Percentiles rank a stretch among this genome's conserved stretches.
Evolutionary conservation across 2,113 vertebrate species (phyloP).

Genomic region (Psittacara wagleri): DNA sequence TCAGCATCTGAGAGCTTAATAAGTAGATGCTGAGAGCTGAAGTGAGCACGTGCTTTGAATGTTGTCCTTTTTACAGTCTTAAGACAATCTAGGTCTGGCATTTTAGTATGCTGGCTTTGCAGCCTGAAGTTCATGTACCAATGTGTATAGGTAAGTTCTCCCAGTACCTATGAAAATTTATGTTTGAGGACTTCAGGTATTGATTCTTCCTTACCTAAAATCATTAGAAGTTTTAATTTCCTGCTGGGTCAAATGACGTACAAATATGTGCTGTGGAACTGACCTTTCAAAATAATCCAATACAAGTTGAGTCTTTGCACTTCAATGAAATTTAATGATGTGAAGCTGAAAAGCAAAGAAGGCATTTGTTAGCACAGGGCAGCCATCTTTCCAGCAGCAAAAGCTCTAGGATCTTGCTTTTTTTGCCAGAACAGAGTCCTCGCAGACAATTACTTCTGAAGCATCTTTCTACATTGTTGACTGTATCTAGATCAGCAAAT

Average conservation of each 20-base stretch:
- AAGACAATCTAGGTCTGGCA: neutral
- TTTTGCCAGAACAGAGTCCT: neutral
- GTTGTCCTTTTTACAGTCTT: neutral
- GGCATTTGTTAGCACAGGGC: neutral
- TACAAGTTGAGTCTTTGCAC: conserved; percentile 6
- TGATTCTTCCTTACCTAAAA: neutral
- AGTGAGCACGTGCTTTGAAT: neutral
- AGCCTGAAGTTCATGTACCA: neutral
- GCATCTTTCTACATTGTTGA: neutral
- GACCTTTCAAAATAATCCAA: conserved; percentile 31
- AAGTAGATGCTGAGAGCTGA: conserved; percentile 12
- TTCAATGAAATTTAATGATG: neutral
- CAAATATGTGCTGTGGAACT: neutral
- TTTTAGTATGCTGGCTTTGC: neutral
- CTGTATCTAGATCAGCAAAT: neutral
- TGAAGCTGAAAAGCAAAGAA: neutral
- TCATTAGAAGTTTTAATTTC: neutral
- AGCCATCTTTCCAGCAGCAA: neutral
- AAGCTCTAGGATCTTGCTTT: neutral
- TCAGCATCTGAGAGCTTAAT: neutral
- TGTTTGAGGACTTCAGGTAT: neutral
- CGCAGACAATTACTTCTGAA: neutral
- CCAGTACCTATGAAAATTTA: neutral
- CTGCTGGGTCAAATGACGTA: neutral
- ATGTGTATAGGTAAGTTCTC: neutral